phyloP scores from a whole-genome alignment of 2,113 vertebrate species.

The Choloepus hoffmanni region DNA sequence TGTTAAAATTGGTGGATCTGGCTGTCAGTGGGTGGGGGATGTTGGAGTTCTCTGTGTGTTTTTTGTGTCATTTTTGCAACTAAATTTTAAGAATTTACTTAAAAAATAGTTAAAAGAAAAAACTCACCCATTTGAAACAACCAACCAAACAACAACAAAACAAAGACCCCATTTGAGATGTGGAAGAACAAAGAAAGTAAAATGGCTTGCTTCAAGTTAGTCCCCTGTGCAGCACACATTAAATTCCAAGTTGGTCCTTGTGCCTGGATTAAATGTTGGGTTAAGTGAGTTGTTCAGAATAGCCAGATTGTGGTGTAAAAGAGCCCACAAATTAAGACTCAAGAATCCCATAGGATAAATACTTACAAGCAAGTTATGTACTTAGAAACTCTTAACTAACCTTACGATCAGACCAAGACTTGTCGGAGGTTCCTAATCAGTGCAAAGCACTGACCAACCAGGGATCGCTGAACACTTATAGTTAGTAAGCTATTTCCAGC shows the following conservation, averaged over 20 bases:
- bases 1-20: too few relatives aligned
- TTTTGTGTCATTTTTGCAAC: too few relatives aligned
- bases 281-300: slow-evolving; percentile 18
- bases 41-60: too few relatives aligned
- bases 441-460: background rate
- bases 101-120: too few relatives aligned
- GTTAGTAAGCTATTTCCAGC: background rate
- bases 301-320: background rate
- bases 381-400: background rate
- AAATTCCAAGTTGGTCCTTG: background rate
- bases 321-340: background rate
- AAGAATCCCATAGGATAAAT: background rate
- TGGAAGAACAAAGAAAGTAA: background rate
- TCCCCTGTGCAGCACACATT: background rate
- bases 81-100: too few relatives aligned
- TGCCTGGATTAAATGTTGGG: background rate
- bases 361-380: background rate
- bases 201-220: background rate
- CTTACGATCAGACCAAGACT: background rate
- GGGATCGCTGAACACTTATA: background rate
- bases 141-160: too few relatives aligned
- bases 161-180: too few relatives aligned
- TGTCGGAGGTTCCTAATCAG: background rate
- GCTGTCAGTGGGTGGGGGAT: too few relatives aligned
- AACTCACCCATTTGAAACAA: too few relatives aligned